Conservation (phyloP, 2,797 vertebrate species). For the Rhinoraja longicauda region DNA sequence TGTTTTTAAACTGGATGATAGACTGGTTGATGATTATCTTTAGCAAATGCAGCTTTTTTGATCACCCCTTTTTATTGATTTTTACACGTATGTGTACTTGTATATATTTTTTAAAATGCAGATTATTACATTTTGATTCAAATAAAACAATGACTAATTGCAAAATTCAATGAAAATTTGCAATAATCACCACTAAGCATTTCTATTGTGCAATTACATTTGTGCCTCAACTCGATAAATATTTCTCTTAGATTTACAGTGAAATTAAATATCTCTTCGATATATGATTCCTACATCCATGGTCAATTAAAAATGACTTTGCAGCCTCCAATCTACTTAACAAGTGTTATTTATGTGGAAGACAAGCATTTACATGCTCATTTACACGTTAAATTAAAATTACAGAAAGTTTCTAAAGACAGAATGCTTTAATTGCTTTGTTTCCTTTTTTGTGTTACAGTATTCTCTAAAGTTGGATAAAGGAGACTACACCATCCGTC, state of each 20-base stretch:
- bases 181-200: neutral
- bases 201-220: neutral
- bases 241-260: neutral
- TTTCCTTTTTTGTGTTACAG: constrained; percentile 56
- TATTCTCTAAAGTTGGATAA: constrained; percentile 97
- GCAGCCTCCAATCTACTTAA: neutral
- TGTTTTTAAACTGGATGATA: no score
- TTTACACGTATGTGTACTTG: neutral
- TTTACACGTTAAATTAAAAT: neutral
- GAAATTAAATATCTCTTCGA: neutral
- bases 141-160: neutral
- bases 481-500: constrained; percentile 87
- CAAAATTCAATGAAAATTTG: neutral
- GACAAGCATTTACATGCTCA: neutral
- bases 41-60: neutral
- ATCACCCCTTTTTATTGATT: neutral
- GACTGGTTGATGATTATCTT: no score
- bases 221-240: neutral
- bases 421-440: constrained; percentile 30
- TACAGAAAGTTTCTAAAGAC: neutral
- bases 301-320: neutral
- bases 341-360: neutral
- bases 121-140: neutral
- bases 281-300: neutral
- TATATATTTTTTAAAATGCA: neutral